Percentiles rank a stretch among this genome's conserved stretches.
Evolutionary conservation across 1,140 invertebrate species (phyloP).

Genomic region (Monomorium pharaonis): DNA sequence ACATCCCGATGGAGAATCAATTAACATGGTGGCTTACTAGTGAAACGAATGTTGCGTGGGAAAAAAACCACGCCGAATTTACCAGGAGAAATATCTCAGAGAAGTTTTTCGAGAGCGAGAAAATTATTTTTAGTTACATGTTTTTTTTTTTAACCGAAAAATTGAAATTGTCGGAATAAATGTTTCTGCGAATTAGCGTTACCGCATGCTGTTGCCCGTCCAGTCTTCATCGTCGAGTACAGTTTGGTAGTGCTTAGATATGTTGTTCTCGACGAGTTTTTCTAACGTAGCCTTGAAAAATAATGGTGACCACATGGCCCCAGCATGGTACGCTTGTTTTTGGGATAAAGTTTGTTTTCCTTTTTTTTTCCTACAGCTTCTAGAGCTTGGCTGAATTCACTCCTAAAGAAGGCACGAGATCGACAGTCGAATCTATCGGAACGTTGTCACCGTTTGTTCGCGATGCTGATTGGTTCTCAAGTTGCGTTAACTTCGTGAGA

Average conservation of each 20-base stretch:
- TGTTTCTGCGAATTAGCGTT: not conserved
- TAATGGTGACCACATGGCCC: conserved; percentile 30
- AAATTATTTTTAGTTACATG: not conserved
- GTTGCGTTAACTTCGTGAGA: no score
- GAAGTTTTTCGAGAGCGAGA: not conserved
- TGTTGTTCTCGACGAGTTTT: conserved; percentile 2
- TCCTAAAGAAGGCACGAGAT: no score
- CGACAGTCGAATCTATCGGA: no score
- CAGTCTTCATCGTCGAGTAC: conserved; percentile 3
- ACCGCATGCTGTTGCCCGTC: not conserved
- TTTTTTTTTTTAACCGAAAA: not conserved
- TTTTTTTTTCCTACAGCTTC: not conserved
- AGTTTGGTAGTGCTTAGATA: not conserved
- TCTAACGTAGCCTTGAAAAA: not conserved
- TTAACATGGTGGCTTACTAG: conserved; percentile 3
- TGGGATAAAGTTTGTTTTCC: not conserved
- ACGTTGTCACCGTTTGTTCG: no score
- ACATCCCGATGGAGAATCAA: not conserved
- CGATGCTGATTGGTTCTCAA: no score
- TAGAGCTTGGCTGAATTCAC: not conserved
- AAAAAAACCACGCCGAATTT: not conserved
- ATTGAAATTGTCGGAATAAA: not conserved
- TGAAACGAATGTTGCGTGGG: not conserved
- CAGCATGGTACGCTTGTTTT: conserved; percentile 14
- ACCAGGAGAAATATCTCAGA: not conserved